These are phyloP conservation scores for Arenaria interpres DNA, from an alignment of 2,113 vertebrate species.

Conservation along the genomic window DNA sequence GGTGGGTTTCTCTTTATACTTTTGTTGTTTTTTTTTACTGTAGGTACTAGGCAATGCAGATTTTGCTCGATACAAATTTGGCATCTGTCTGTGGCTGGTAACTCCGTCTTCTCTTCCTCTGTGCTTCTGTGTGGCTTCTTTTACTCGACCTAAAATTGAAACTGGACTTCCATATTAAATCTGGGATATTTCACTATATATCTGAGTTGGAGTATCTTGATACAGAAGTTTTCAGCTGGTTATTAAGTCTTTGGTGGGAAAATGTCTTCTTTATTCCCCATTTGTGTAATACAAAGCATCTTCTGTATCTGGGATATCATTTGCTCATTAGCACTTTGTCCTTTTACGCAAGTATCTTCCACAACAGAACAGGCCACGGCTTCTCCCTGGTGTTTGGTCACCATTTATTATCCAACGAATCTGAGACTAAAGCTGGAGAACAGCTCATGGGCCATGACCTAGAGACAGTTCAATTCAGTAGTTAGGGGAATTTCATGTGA, in stretches of 20 bases:
- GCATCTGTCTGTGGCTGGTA: neutral
- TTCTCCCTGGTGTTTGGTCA: conserved; percentile 58
- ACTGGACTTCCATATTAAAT: neutral
- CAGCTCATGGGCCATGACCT: conserved; percentile 83
- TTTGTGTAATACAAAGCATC: neutral
- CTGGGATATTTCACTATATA: neutral
- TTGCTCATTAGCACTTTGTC: conserved; percentile 45
- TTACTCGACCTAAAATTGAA: neutral
- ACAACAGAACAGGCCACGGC: neutral
- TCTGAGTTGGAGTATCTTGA: neutral
- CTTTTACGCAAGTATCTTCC: conserved; percentile 42
- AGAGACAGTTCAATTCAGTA: conserved; percentile 75
- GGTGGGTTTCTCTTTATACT: neutral
- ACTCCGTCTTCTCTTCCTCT: neutral
- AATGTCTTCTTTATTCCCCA: neutral
- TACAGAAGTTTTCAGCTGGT: neutral
- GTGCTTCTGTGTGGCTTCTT: neutral
- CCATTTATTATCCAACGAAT: conserved; percentile 75
- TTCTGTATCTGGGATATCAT: conserved; percentile 3
- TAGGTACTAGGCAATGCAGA: neutral
- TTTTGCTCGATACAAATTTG: neutral
- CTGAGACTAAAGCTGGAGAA: conserved; percentile 82
- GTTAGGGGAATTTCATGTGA: conserved; percentile 67
- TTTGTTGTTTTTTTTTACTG: neutral
- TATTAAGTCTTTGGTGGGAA: neutral